Evolutionary conservation across 2,797 vertebrate species (phyloP), one percentile per base, ranked within the genome.

Genomic region (Sebastes itinus): DNA sequence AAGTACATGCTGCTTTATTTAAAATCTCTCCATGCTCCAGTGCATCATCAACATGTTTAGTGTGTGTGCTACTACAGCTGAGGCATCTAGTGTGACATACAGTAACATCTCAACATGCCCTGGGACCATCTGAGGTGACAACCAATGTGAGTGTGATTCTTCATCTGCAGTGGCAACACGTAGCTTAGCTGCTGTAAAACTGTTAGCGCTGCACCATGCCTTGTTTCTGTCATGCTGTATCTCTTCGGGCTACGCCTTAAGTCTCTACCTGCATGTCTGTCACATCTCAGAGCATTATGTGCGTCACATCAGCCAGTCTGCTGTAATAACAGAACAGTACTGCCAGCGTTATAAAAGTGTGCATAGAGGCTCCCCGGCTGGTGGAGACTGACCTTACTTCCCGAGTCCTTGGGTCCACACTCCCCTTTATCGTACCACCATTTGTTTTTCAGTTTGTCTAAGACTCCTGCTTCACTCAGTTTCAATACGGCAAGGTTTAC

Each of bases 371-470:
- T 95, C 97, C 97, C 95, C 93, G 96, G 95, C 96, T 96, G 91
- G 93, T 94, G 96, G 95, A 92, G 94, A 98, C 97, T 99, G 97
- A 99, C 98, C 98, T 99, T 99, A 97, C 97, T 99, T 98, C 98
- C 98, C 93, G 98, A 99, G 97, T 98, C 98, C 97, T 98, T 99
- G 97, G 97, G 86, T 98, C 98, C 98, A 96, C 98, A 99, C 97
- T 99, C 97, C 95, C 98, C 98, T 97, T 99, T 99, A 98, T 99
- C 98, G 97, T 98, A 99, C 98, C 98, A 99, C 98, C 98, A 99
- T 98, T 98, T 98, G 97, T 97, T 99, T 99, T 98, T 99, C 97
- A 99, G 97, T 98, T 99, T 99, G 98, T 98, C 97, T 98, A 99
- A 99, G 98, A 98, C 95, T 97, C 98, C 97, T 97, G 96, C 96